A percentile compares a stretch with the other conserved stretches of the same genome.
Conservation (phyloP, 2,797 vertebrate genomes). For the Gadopsis bispinosus region DNA sequence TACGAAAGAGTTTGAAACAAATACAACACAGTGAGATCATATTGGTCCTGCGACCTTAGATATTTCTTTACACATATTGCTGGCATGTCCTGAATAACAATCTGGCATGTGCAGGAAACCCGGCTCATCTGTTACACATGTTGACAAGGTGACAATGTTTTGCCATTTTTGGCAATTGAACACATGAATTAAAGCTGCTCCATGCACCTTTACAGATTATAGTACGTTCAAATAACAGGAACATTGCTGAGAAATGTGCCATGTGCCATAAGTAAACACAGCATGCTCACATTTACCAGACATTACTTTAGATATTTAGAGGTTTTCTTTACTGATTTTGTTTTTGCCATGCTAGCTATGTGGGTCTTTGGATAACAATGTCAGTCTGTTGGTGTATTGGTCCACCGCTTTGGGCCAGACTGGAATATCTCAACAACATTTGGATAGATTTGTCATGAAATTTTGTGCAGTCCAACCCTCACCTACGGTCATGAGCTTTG, state of each 20-base stretch:
- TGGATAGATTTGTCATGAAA: neutral
- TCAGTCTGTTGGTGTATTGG: too few relatives aligned
- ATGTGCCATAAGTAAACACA: neutral
- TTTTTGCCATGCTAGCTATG: neutral
- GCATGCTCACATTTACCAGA: neutral
- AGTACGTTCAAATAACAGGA: neutral
- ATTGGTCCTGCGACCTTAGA: conserved; percentile 22
- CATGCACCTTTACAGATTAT: neutral
- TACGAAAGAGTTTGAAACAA: conserved; percentile 1
- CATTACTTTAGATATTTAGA: neutral
- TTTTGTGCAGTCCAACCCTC: too few relatives aligned
- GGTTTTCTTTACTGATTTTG: neutral
- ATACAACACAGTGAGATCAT: conserved; percentile 10
- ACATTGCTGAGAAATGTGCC: neutral
- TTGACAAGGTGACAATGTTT: conserved; percentile 6
- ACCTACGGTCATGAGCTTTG: too few relatives aligned
- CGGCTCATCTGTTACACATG: conserved; percentile 34
- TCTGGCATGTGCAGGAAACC: conserved; percentile 19
- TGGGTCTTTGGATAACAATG: neutral
- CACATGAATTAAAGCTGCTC: neutral
- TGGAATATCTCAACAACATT: neutral
- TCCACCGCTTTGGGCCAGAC: too few relatives aligned
- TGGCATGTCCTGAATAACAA: conserved; percentile 40
- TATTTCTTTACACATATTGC: conserved; percentile 16
- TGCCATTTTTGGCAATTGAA: neutral